Evolutionary conservation across 2,797 vertebrate species (phyloP).

Genomic region (Pachyuromys duprasi): DNA sequence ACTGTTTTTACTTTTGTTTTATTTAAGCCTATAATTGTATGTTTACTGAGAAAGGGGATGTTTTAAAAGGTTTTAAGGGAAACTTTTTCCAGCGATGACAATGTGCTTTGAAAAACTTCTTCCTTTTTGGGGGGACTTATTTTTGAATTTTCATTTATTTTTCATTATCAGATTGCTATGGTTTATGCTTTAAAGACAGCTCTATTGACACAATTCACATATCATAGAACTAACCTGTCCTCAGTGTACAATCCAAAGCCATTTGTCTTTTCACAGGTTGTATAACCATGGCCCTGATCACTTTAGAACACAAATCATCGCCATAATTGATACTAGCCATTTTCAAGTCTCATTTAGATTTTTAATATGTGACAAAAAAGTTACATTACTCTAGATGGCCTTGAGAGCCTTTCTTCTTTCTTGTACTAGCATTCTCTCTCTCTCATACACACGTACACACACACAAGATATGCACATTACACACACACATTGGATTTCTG

Average conservation of each 20-base stretch:
- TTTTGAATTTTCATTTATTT: background rate
- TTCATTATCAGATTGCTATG: background rate
- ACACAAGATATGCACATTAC: too few relatives aligned
- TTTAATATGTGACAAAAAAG: slow-evolving; percentile 21
- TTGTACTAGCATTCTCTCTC: background rate
- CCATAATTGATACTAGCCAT: background rate
- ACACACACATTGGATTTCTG: background rate
- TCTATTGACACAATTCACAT: background rate
- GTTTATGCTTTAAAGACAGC: background rate
- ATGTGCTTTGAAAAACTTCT: background rate
- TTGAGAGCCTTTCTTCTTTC: background rate
- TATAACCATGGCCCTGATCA: background rate
- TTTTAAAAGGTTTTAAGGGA: background rate
- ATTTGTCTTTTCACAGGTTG: background rate
- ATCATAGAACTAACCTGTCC: background rate
- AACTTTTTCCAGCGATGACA: background rate
- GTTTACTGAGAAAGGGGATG: background rate
- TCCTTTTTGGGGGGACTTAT: background rate
- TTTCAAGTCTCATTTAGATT: background rate
- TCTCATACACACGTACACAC: too few relatives aligned
- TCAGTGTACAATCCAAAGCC: background rate
- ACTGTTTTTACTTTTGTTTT: slow-evolving; percentile 13
- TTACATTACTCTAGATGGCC: background rate
- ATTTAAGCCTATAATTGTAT: background rate
- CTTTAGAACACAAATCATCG: background rate